Evolutionary conservation across 2,113 vertebrate genomes (phyloP).

Genomic region (Gobiocypris rarus): DNA sequence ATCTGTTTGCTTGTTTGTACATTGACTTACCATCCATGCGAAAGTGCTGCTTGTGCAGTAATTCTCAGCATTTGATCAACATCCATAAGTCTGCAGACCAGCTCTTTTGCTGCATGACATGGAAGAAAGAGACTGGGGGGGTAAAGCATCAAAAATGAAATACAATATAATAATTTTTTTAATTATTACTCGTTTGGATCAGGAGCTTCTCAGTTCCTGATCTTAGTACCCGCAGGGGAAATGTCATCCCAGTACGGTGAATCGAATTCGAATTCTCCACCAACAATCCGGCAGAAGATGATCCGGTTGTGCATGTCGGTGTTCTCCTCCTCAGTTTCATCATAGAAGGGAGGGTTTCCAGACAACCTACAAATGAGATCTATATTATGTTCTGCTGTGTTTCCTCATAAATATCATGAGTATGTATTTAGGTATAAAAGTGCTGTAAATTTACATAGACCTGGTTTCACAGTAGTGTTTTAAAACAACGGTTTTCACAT

Average conservation of each 20-base stretch:
- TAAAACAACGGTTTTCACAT: too few species aligned
- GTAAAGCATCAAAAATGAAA: not conserved
- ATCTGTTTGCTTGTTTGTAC: not conserved
- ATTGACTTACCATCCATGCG: slow-evolving; percentile 77
- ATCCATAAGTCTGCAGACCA: slow-evolving; percentile 84
- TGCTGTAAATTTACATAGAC: not conserved
- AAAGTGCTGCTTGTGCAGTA: slow-evolving; percentile 81
- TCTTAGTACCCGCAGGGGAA: slow-evolving; percentile 78
- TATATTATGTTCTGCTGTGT: slow-evolving; percentile 1
- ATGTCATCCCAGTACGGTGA: slow-evolving; percentile 87
- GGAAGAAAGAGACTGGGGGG: not conserved
- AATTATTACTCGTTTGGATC: not conserved
- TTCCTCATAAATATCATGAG: not conserved
- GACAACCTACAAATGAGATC: slow-evolving; percentile 72
- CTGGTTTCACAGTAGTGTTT: not conserved
- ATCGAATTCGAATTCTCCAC: slow-evolving; percentile 85
- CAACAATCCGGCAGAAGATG: slow-evolving; percentile 86
- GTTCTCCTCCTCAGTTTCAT: slow-evolving; percentile 84
- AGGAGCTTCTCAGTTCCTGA: not conserved
- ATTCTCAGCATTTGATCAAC: slow-evolving; percentile 85
- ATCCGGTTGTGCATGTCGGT: slow-evolving; percentile 83
- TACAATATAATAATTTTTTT: not conserved
- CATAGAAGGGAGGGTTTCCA: slow-evolving; percentile 86
- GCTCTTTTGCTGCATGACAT: slow-evolving; percentile 78
- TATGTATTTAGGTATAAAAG: not conserved